Conservation (phyloP, 2,113 vertebrate genomes). For the Channa maculata region DNA sequence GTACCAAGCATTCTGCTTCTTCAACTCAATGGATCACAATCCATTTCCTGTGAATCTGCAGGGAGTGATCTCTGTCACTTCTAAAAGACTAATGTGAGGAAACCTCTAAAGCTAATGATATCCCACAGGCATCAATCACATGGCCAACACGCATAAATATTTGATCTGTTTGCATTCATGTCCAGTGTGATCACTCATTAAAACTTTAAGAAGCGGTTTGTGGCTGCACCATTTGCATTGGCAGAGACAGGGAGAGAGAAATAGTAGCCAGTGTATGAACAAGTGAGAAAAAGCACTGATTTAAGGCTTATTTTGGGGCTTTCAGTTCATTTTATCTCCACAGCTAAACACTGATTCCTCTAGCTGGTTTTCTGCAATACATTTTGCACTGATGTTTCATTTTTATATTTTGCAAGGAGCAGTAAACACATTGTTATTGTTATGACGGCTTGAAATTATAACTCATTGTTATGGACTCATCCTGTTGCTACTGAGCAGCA, state of each 20-base stretch:
- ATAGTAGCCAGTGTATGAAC: background rate
- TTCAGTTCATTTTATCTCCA: constrained; percentile 47
- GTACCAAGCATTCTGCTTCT: constrained; percentile 22
- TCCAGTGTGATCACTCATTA: constrained; percentile 73
- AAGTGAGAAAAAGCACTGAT: constrained; percentile 41
- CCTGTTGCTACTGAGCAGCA: constrained; percentile 58
- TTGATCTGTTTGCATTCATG: constrained; percentile 68
- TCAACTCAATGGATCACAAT: constrained; percentile 41
- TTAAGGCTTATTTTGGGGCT: constrained; percentile 51
- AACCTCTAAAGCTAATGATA: constrained; percentile 74
- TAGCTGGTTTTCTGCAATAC: constrained; percentile 29
- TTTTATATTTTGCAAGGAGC: constrained; percentile 47
- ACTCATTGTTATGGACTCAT: constrained; percentile 62
- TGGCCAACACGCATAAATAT: constrained; percentile 75
- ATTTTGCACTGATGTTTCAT: constrained; percentile 39
- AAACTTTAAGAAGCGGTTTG: constrained; percentile 75
- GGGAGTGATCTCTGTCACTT: constrained; percentile 50
- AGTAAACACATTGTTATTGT: constrained; percentile 54
- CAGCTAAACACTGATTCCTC: constrained; percentile 38
- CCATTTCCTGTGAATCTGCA: constrained; percentile 47
- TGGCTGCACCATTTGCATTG: constrained; percentile 61
- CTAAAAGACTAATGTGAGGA: constrained; percentile 53
- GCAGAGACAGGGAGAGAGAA: constrained; percentile 12
- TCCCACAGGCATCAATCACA: constrained; percentile 72
- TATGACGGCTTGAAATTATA: constrained; percentile 56